Base-by-base conservation (phyloP, 2,888 invertebrate genomes). In the Diadromus collaris region DNA sequence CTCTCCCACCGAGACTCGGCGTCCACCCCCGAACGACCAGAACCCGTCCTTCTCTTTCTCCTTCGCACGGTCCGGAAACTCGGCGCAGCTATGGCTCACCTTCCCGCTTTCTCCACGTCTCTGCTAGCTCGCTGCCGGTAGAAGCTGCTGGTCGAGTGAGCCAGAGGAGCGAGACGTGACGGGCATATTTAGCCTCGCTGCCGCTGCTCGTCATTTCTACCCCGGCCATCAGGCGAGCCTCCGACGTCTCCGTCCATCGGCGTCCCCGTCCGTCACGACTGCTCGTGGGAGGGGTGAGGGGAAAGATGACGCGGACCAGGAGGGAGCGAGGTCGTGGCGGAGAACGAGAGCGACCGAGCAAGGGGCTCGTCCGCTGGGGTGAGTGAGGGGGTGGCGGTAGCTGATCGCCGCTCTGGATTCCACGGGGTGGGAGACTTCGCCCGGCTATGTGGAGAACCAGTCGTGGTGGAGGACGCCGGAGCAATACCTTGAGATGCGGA, bases 151-250 rank as follows among this genome's bases (percentile, higher is more conserved):
- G 51, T 64, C 68, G 64, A 61, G 70, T 65, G 71, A 76, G 76
- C 78, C 79, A 72, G 85, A 85, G 86, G 84, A 88, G 84, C 81
- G 86, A 86, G 84, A 89, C 89, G 90, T 90, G 89, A 90, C 89
- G 87, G 88, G 88, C 89, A 88, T 89, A 89, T 89, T 89, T 88
- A 87, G 88, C 85, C 86, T 65, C 46, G 86, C 86, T 87, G 70
- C 86, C 86, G 80, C 86, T 85, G 86, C 86, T 88, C 88, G 87
- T 89, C 89, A 88, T 88, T 88, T 88, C 87, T 84, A 84, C 81
- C 85, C 85, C 84, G 86, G 85, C 86, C 86, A 85, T 79, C 71
- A 70, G 67, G 68, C 68, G 63, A 68, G 69, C 48, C 63, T 73
- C 46, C 73, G 75, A 60, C 65, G 38, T 74, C 79, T 61, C 51